Evolutionary conservation across 2,113 vertebrate genomes (phyloP), one percentile per base, ranked within the genome.

Genomic region (Ahaetulla prasina): DNA sequence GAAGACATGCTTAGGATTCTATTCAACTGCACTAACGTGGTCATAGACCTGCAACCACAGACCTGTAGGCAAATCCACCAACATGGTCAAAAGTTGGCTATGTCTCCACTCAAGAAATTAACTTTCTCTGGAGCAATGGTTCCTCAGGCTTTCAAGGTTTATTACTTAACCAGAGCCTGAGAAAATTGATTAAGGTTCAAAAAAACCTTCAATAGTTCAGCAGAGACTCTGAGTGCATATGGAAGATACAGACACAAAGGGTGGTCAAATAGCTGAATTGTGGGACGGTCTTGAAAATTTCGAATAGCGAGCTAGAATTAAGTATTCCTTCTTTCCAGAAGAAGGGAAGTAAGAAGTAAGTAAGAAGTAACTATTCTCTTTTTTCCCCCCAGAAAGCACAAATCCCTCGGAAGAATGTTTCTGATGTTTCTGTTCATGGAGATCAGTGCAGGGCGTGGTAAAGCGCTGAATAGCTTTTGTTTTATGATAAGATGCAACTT

Each of bases 391-490:
- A 80, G 27, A 68, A 89, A 89, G 16, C 50, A 53, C 6, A 74
- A 27, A 55, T 92, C n/a, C 20, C 39, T 85, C 16, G 7, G 91
- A 89, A 80, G 52, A 84, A 92, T 49, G 3, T 16, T 27, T 89
- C 68, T 92, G 52, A 89, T 57, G 87, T 89, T 92, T 92, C 27
- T 57, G 53, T 55, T 89, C 52, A 50, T 57, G 45, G 84, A 55
- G 68, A 50, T 63, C 25, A 43, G 49, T 88, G 27, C 25, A 74
- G 86, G 87, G 43, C 2, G 68, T 89, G 87, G 63, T n/a, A 25
- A 43, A 84, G 50, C n/a, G 27, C 25, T n/a, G 91, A 74, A 30
- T 1, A 90, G 91, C 39, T 49, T 27, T 84, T 49, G 39, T 91
- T 92, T 92, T 43, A 89, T 55, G 87, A 84, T 92, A 43, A 89